phyloP scores from a whole-genome alignment of 2,888 invertebrate species.

The Metopia argyrocephala region DNA sequence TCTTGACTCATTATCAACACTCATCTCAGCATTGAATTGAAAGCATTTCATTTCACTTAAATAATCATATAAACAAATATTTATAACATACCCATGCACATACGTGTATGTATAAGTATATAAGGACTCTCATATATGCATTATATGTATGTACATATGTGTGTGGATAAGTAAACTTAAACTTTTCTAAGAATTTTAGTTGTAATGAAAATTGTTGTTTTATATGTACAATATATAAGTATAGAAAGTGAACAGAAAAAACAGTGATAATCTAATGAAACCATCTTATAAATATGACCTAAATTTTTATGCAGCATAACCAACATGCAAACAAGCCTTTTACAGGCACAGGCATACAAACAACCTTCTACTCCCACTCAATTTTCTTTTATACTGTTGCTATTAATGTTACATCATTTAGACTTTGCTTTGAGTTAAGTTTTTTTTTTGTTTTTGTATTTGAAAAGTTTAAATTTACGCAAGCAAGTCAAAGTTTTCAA shows the following conservation, averaged over 20 bases:
- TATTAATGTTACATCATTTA: not conserved
- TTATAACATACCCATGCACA: not conserved
- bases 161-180: not conserved
- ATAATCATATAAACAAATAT: not conserved
- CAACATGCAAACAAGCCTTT: not conserved
- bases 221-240: constrained; percentile 3
- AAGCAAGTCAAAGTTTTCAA: constrained; percentile 54
- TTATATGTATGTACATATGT: not conserved
- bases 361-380: not conserved
- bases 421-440: too few species aligned
- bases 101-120: too few species aligned
- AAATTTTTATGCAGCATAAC: constrained; percentile 46
- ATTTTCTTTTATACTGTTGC: not conserved
- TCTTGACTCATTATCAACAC: constrained; percentile 27
- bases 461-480: constrained; percentile 39
- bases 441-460: constrained; percentile 34
- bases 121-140: too few species aligned
- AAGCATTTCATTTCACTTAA: constrained; percentile 37
- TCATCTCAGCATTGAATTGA: constrained; percentile 45
- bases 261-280: constrained; percentile 66
- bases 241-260: constrained; percentile 27
- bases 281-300: constrained; percentile 66
- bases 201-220: constrained; percentile 21
- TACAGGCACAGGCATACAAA: not conserved
- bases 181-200: not conserved